Base-by-base conservation (phyloP, 2,888 invertebrate genomes). In the Aphidoletes aphidimyza region DNA sequence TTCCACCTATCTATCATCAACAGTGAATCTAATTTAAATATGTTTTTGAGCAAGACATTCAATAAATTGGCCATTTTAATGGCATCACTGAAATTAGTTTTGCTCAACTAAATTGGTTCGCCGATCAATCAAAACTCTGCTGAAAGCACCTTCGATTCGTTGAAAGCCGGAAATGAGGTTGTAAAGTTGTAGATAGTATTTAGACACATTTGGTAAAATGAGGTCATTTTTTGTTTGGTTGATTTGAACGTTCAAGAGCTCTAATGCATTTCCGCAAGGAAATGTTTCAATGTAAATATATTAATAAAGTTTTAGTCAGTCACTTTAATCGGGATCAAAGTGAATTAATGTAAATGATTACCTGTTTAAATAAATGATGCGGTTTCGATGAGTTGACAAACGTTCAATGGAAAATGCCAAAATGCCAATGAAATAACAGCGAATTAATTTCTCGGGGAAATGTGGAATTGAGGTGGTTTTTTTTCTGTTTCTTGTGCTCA, bases 91-190 rank as follows among this genome's bases (percentile, higher is more conserved):
- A 69, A 69, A 69, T 69, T 69, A 69, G 19, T 69, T 69, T 30
- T 14, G 54, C 54, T 54, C 6, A 54, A 11, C 8, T 54, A 54
- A 54, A 54, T 54, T 3, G 22, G 22, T 54, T 26, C 14, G n/a
- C n/a, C n/a, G n/a, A n/a, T 69, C 69, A 69, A 69, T 69, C 69
- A 69, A 69, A n/a, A n/a, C n/a, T n/a, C 30, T 69, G 69, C 30
- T 30, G 30, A 34, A 14, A 69, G 34, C 34, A 69, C 30, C 11
- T 14, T 42, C n/a, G n/a, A n/a, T 42, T 30, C 54, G 26, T 69
- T 69, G 26, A 11, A n/a, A 34, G 17, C 69, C 26, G n/a, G 30
- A 30, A 69, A 30, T 69, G 69, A 69, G 14, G n/a, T n/a, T 30
- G 9, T 30, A 69, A 9, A 69, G n/a, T 22, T 6, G 11, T 8